Percentiles rank a stretch among this genome's conserved stretches.
Evolutionary conservation across 1,140 invertebrate species (phyloP).

Genomic region (Cyclargus thomasi): DNA sequence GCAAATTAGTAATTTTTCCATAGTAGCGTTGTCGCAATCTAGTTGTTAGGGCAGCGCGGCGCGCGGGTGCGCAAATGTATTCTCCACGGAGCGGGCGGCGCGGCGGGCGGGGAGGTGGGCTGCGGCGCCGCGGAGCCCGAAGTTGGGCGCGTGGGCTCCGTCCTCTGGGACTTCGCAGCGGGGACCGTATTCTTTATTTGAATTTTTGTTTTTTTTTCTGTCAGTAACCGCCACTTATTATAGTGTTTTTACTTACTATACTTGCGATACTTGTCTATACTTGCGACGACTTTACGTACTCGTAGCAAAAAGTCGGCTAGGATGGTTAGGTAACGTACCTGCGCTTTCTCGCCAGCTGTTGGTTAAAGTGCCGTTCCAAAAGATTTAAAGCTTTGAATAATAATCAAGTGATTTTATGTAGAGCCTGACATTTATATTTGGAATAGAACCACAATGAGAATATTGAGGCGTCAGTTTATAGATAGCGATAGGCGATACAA

Average conservation of each 20-base stretch:
- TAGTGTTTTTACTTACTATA: no score
- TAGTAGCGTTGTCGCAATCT: conserved; percentile 60
- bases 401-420: no score
- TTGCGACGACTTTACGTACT: no score
- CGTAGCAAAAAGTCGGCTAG: neutral
- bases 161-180: conserved; percentile 52
- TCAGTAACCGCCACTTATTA: neutral
- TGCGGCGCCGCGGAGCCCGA: conserved; percentile 59
- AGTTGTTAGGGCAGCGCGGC: conserved; percentile 67
- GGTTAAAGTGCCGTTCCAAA: no score
- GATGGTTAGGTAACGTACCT: no score
- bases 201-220: conserved; percentile 30
- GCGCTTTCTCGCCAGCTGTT: no score
- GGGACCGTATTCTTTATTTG: conserved; percentile 51
- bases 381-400: no score
- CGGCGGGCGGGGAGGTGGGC: conserved; percentile 40
- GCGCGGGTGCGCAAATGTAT: conserved; percentile 71
- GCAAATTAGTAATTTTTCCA: conserved; percentile 67
- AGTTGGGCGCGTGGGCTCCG: conserved; percentile 68
- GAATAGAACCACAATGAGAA: no score
- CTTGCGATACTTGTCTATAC: no score
- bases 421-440: no score
- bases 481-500: conserved; percentile 37
- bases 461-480: neutral
- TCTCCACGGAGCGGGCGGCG: conserved; percentile 51